phyloP scores from a whole-genome alignment of 2,797 vertebrate genomes.

The Echeneis naucrates region DNA sequence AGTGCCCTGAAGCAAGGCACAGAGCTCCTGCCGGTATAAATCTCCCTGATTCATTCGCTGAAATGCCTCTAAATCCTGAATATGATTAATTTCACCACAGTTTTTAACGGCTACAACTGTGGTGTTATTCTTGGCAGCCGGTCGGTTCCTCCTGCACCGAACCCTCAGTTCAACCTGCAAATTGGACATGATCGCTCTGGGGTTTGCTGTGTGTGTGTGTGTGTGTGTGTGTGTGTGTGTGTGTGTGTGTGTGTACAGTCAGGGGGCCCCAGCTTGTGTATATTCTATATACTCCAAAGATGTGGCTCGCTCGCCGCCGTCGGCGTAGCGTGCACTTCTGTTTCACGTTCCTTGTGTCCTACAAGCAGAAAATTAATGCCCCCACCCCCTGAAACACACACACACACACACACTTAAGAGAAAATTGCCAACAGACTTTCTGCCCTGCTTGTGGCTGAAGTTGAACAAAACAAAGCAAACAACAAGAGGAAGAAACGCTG shows the following conservation, averaged over 20 bases:
- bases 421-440: constrained; percentile 73
- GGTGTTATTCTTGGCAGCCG: constrained; percentile 62
- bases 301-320: constrained; percentile 48
- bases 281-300: constrained; percentile 40
- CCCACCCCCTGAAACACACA: constrained; percentile 7
- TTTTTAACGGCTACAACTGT: constrained; percentile 29
- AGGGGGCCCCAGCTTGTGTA: not conserved
- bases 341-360: constrained; percentile 44
- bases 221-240: constrained; percentile 10
- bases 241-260: constrained; percentile 2
- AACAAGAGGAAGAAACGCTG: not conserved
- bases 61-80: constrained; percentile 49
- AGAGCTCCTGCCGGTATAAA: constrained; percentile 15
- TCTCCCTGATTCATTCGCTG: constrained; percentile 47
- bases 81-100: constrained; percentile 41
- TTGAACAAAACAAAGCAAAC: not conserved
- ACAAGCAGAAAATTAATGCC: constrained; percentile 71
- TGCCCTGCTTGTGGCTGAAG: constrained; percentile 42
- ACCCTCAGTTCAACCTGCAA: constrained; percentile 60
- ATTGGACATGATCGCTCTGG: constrained; percentile 67
- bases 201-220: constrained; percentile 37
- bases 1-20: constrained; percentile 3
- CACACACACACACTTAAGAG: constrained; percentile 43
- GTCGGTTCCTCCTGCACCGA: constrained; percentile 22
- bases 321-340: constrained; percentile 47